Percentiles rank a stretch among this genome's conserved stretches.
phyloP scores from a whole-genome alignment of 2,113 vertebrate genomes.

The Murina feae region DNA sequence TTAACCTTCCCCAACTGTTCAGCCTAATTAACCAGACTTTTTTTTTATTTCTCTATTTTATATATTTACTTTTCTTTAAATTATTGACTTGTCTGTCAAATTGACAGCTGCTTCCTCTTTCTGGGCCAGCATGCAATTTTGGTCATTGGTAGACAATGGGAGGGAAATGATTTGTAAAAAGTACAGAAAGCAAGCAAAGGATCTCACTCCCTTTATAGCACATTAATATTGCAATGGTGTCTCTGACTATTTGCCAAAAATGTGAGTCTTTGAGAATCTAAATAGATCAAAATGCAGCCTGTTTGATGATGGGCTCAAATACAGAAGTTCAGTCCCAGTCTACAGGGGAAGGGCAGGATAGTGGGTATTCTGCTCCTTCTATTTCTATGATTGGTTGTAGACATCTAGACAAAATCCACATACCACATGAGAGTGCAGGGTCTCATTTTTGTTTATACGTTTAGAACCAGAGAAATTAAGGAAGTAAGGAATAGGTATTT shows the following conservation, averaged over 20 bases:
- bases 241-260: not conserved
- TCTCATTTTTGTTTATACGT: not conserved
- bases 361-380: not conserved
- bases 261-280: not conserved
- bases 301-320: not conserved
- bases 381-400: not conserved
- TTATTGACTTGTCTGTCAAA: not conserved
- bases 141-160: not conserved
- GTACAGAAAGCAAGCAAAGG: not conserved
- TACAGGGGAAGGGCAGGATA: fast-evolving
- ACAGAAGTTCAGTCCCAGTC: fast-evolving
- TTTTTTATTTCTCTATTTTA: not conserved
- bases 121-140: not conserved
- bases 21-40: not conserved
- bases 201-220: not conserved
- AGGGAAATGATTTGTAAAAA: not conserved
- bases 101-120: not conserved
- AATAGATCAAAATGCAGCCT: not conserved
- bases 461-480: not conserved
- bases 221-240: not conserved
- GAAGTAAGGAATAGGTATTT: not conserved
- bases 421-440: not conserved
- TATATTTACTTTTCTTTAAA: not conserved
- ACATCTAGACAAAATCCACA: not conserved
- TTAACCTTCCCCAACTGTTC: not conserved